Evolutionary conservation across 2,888 invertebrate genomes (phyloP), one percentile per base, ranked within the genome.

Genomic region (Willowsia nigromaculata): DNA sequence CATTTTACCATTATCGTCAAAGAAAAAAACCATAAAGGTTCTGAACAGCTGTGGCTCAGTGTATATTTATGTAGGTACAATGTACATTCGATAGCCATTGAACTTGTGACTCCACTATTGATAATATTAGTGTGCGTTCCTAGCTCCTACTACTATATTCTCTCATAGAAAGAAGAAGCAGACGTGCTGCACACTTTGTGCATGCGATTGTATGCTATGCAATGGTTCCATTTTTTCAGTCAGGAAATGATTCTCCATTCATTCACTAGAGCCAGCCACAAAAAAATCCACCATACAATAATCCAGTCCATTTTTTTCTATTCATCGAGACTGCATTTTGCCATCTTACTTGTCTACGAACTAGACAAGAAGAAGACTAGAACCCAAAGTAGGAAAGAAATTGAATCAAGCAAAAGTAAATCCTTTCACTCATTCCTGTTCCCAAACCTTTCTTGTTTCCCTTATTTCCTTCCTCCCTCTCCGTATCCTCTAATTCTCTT

Each of bases 71-170:
- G 82, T 37, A 62, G n/a, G 30, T 50, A 47, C 15, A 74, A 4
- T 71, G 59, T 7, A 9, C 15, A 62, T 71, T 43, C 56, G 62
- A 85, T 85, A 76, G 78, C 85, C 85, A 78, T 76, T 85, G 85
- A 85, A 85, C 85, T 85, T 85, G 85, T 78, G 15, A 81, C n/a
- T 65, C 9, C 2, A 27, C 9, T 68, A 33, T n/a, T 37, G 37
- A 37, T 68, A 37, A 15, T 33, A 65, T 68, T 62, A 30, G 13
- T 43, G 40, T 18, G 47, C 47, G 13, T 74, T 25, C 0, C 56
- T 56, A 25, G 6, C 9, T 9, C 40, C 9, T 40, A 4, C 40
- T 7, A 40, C 9, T 15, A 9, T 50, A n/a, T 50, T 50, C 50
- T 9, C 50, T 13, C 11, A 25, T 25, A 27, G 13, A 59, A 25